Conservation (phyloP, 1,140 invertebrate genomes). For the Acromyrmex heyeri region DNA sequence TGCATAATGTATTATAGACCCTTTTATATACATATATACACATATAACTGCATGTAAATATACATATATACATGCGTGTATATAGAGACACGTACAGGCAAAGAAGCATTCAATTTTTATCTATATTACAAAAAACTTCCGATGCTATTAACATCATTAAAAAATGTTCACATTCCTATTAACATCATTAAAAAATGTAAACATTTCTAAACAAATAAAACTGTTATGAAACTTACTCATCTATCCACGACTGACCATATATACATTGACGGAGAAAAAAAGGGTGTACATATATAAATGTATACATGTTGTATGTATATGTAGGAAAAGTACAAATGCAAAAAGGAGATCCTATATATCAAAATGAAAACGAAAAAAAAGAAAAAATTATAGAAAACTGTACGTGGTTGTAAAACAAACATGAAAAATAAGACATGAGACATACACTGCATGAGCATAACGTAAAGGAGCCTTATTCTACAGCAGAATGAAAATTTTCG, state of each 20-base stretch:
- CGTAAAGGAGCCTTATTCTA: conserved; percentile 82
- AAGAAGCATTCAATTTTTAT: conserved; percentile 24
- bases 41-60: conserved; percentile 62
- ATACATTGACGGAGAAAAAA: conserved; percentile 77
- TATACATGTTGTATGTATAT: conserved; percentile 23
- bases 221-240: conserved; percentile 61
- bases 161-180: conserved; percentile 28
- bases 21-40: conserved; percentile 63
- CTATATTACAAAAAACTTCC: conserved; percentile 39
- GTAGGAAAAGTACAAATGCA: conserved; percentile 62
- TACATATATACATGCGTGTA: conserved; percentile 61
- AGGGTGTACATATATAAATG: conserved; percentile 55
- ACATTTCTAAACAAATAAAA: conserved; percentile 34
- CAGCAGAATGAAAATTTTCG: conserved; percentile 81
- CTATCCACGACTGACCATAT: conserved; percentile 73
- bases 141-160: conserved; percentile 38
- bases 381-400: conserved; percentile 69
- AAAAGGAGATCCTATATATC: conserved; percentile 46
- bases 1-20: conserved; percentile 56
- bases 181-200: conserved; percentile 41
- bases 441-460: conserved; percentile 86
- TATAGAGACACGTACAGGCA: conserved; percentile 57
- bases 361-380: conserved; percentile 74
- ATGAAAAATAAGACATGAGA: conserved; percentile 86
- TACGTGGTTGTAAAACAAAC: conserved; percentile 78